phyloP scores from a whole-genome alignment of 2,113 vertebrate species.

The Galemys pyrenaicus region DNA sequence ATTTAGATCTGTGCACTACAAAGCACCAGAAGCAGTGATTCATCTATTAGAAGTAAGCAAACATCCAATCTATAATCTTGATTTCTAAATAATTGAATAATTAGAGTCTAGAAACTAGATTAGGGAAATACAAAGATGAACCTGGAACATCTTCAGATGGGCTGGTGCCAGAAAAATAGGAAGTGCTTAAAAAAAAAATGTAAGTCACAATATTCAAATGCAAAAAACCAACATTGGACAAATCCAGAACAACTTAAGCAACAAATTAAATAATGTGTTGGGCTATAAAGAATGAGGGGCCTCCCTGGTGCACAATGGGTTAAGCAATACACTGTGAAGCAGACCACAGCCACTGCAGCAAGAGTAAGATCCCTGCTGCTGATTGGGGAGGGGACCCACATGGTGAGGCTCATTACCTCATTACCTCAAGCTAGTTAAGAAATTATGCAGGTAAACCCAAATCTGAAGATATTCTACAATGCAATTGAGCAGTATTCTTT shows the following conservation, averaged over 20 bases:
- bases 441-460: too few species aligned
- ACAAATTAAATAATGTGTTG: neutral
- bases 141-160: neutral
- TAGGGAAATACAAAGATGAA: neutral
- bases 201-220: too few species aligned
- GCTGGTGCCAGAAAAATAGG: neutral
- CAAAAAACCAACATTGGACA: neutral
- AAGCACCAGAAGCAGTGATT: neutral
- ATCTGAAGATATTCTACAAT: too few species aligned
- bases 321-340: too few species aligned
- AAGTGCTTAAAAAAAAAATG: neutral
- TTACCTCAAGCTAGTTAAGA: too few species aligned
- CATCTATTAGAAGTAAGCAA: neutral
- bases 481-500: too few species aligned
- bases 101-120: too few species aligned
- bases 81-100: neutral
- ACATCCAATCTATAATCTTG: neutral
- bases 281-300: neutral
- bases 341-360: too few species aligned
- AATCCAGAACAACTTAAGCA: neutral
- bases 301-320: too few species aligned
- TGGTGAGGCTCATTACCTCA: too few species aligned
- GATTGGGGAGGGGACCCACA: too few species aligned
- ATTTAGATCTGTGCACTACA: neutral
- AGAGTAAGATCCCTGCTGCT: too few species aligned